Conservation (phyloP, 2,888 invertebrate species). For the Eristalis intricaria region DNA sequence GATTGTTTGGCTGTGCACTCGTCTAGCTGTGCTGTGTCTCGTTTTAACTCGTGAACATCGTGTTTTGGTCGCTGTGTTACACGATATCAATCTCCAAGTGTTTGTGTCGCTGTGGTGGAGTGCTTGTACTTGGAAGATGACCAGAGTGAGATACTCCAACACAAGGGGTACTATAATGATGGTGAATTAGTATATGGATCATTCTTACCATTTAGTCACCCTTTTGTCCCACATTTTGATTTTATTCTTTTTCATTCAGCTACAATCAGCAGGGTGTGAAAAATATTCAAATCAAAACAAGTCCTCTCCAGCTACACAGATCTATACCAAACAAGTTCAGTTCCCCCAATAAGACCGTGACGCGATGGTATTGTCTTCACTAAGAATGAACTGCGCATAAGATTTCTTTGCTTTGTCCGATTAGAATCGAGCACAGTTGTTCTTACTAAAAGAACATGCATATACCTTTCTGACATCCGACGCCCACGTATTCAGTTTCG, state of each 20-base stretch:
- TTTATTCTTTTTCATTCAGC: neutral
- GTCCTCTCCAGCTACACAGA: neutral
- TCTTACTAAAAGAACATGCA: neutral
- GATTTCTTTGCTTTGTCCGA: neutral
- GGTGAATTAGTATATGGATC: slow-evolving; percentile 56
- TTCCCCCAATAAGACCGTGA: neutral
- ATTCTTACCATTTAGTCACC: slow-evolving; percentile 9
- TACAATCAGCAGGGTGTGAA: too few species aligned
- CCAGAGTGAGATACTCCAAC: slow-evolving; percentile 62
- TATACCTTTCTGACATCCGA: neutral
- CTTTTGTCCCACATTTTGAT: neutral
- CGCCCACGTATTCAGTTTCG: neutral
- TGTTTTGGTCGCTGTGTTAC: slow-evolving; percentile 27
- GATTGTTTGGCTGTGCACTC: slow-evolving; percentile 17
- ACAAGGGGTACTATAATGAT: slow-evolving; percentile 54
- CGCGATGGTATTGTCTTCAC: neutral
- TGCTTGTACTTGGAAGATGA: slow-evolving; percentile 64
- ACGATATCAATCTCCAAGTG: slow-evolving; percentile 45
- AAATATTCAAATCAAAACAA: too few species aligned
- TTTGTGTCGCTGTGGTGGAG: slow-evolving; percentile 24
- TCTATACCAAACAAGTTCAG: neutral
- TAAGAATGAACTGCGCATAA: neutral
- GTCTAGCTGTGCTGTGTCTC: slow-evolving; percentile 1
- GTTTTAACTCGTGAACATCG: neutral
- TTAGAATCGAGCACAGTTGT: neutral